Evolutionary conservation across 2,113 vertebrate species (phyloP).

Genomic region (Paramisgurnus dabryanus): DNA sequence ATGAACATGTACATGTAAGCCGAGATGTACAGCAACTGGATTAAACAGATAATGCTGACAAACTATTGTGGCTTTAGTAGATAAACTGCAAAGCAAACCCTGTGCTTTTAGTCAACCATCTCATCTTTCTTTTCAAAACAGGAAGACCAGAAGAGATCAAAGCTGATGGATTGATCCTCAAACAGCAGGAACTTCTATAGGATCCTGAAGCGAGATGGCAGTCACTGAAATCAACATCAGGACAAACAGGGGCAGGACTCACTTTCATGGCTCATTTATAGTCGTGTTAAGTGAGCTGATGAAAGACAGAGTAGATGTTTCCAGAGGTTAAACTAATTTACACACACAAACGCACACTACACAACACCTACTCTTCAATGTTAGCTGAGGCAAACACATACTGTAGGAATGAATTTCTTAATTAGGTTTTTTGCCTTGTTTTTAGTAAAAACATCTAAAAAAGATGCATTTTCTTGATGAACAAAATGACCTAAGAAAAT

Average conservation of each 20-base stretch:
- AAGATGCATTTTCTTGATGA: too few relatives aligned
- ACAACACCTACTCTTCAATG: background rate
- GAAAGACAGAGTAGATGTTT: background rate
- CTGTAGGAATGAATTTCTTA: too few relatives aligned
- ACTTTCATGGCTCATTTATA: constrained; percentile 5
- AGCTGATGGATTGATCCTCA: constrained; percentile 42
- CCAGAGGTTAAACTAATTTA: background rate
- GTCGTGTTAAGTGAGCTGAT: constrained; percentile 15
- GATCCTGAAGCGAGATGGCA: background rate
- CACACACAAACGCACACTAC: background rate
- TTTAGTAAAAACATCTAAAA: too few relatives aligned
- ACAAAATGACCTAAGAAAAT: too few relatives aligned
- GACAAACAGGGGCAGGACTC: background rate
- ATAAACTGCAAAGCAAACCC: too few relatives aligned
- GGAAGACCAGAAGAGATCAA: constrained; percentile 26
- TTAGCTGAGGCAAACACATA: too few relatives aligned
- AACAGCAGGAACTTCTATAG: constrained; percentile 8
- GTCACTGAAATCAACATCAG: constrained; percentile 18
- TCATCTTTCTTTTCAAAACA: constrained; percentile 19
- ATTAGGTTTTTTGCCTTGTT: too few relatives aligned
- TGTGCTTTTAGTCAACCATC: too few relatives aligned
- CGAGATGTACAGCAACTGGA: too few relatives aligned
- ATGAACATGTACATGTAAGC: too few relatives aligned
- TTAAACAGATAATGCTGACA: too few relatives aligned
- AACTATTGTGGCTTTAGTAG: too few relatives aligned